Conservation (phyloP, 2,113 vertebrate species). For the Genyomyrus donnyi region DNA sequence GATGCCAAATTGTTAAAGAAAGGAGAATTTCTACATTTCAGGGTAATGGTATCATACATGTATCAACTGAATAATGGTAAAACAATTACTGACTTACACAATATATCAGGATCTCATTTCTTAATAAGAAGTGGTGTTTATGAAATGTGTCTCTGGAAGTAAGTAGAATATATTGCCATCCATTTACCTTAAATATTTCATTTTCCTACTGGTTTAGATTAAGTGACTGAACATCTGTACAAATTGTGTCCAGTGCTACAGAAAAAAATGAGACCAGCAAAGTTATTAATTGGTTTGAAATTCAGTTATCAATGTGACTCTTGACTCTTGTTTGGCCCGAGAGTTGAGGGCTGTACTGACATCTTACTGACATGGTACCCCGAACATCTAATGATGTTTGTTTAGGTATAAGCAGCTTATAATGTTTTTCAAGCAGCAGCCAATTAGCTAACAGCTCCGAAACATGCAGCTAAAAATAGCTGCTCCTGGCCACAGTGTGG, state of each 20-base stretch:
- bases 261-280: background rate
- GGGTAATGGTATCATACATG: background rate
- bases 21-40: background rate
- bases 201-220: background rate
- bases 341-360: background rate
- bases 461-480: background rate
- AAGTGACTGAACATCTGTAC: background rate
- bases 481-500: background rate
- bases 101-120: background rate
- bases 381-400: background rate
- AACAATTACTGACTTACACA: background rate
- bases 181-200: background rate
- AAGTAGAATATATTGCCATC: background rate
- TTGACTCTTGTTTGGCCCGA: background rate
- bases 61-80: background rate
- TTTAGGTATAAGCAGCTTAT: background rate
- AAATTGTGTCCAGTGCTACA: background rate
- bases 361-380: background rate
- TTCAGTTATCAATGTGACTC: background rate
- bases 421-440: background rate
- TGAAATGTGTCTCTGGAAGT: background rate
- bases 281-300: background rate
- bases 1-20: background rate
- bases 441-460: constrained; percentile 2
- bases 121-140: background rate